A percentile compares a stretch with the other conserved stretches of the same genome.
Conservation (phyloP, 2,797 vertebrate genomes). For the Helarctos malayanus region DNA sequence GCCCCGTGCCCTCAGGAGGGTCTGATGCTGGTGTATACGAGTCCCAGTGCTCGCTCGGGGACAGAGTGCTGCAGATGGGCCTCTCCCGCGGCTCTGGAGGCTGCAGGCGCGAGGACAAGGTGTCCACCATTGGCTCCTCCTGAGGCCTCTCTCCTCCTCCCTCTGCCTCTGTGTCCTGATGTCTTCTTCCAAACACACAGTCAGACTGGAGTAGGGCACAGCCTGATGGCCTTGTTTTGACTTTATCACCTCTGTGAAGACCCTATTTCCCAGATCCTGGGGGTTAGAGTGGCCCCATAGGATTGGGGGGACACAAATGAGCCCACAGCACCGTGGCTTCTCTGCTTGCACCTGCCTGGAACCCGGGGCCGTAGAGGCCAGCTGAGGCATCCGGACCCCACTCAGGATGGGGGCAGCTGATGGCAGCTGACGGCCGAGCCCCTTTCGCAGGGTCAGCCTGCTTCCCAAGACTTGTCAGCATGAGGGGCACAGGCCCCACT, state of each 20-base stretch:
- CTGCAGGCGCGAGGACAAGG: background rate
- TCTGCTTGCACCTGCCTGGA: background rate
- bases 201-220: background rate
- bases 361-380: background rate
- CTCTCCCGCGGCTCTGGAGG: background rate
- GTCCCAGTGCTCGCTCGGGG: too few relatives aligned
- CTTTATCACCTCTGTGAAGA: too few relatives aligned
- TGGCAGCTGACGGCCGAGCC: background rate
- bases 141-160: background rate
- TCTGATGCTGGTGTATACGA: accelerated
- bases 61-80: background rate
- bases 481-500: too few relatives aligned
- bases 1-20: accelerated
- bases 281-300: accelerated
- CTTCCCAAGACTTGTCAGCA: background rate
- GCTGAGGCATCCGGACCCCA: background rate
- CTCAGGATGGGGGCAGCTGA: background rate
- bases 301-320: background rate
- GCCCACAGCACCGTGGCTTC: background rate
- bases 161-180: background rate
- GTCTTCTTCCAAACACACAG: background rate
- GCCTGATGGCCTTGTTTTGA: background rate
- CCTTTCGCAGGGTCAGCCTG: too few relatives aligned
- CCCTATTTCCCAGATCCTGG: background rate
- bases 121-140: background rate